Conservation (phyloP, 2,797 vertebrate species). For the Atherinosoma microstoma region DNA sequence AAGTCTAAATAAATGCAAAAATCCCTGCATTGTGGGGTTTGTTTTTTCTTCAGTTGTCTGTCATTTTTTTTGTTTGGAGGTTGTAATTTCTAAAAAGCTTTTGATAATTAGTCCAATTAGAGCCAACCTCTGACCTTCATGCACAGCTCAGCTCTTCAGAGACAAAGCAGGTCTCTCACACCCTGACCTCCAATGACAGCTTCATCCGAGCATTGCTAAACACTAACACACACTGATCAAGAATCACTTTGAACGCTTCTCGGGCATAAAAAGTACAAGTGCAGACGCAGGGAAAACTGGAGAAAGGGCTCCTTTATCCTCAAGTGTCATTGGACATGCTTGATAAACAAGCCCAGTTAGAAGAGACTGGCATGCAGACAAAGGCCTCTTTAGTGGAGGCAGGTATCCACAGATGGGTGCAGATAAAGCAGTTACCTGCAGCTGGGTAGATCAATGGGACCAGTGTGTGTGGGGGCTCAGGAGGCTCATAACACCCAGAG, state of each 20-base stretch:
- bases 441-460: conserved; percentile 69
- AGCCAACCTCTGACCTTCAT: neutral
- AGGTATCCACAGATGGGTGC: conserved; percentile 55
- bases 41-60: neutral
- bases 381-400: conserved; percentile 65
- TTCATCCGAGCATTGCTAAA: conserved; percentile 28
- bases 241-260: conserved; percentile 39
- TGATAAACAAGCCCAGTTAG: conserved; percentile 61
- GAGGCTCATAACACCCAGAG: conserved; percentile 44
- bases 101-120: neutral
- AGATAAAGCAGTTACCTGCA: conserved; percentile 56
- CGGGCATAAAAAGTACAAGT: conserved; percentile 40
- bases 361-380: conserved; percentile 53
- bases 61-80: neutral
- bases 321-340: conserved; percentile 54
- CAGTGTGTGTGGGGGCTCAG: conserved; percentile 54
- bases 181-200: conserved; percentile 28
- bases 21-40: neutral
- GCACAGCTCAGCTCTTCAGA: conserved; percentile 32
- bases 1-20: too few relatives aligned
- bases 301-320: conserved; percentile 60
- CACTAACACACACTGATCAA: conserved; percentile 33
- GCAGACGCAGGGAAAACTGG: conserved; percentile 34
- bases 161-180: conserved; percentile 19
- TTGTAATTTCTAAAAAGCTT: neutral